Evolutionary conservation across 2,113 vertebrate species (phyloP).

Genomic region (Cyanoderma ruficeps): DNA sequence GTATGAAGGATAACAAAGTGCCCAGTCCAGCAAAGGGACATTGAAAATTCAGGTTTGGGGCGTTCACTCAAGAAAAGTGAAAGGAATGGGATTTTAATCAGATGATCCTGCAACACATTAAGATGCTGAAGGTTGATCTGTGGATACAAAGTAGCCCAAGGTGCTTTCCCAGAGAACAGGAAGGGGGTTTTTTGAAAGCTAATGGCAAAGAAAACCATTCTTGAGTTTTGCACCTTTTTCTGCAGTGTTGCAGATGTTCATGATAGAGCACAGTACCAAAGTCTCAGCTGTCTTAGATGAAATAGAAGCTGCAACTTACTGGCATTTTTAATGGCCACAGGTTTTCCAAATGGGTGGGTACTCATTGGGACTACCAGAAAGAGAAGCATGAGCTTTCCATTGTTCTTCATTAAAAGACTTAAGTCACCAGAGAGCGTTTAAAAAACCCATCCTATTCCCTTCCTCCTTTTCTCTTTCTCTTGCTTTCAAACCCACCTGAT

Average conservation of each 20-base stretch:
- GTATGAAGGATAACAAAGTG: not conserved
- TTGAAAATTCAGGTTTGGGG: not conserved
- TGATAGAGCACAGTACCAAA: not conserved
- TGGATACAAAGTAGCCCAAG: not conserved
- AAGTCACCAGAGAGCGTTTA: not conserved
- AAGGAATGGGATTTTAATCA: rapidly evolving
- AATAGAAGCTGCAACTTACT: not conserved
- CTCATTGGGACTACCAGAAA: not conserved
- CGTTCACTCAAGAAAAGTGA: not conserved
- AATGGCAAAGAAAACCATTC: not conserved
- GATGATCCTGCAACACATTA: not conserved
- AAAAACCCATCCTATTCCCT: not conserved
- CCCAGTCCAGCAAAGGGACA: not conserved
- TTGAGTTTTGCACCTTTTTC: not conserved
- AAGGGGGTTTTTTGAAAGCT: rapidly evolving
- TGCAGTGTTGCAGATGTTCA: not conserved
- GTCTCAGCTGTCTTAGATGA: not conserved
- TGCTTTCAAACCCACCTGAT: not conserved
- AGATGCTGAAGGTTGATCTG: not conserved
- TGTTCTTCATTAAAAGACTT: not conserved
- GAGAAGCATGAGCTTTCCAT: not conserved
- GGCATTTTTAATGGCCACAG: not conserved
- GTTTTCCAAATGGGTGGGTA: not conserved
- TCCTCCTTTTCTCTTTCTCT: not conserved
- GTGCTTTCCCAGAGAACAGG: not conserved